phyloP scores from a whole-genome alignment of 2,113 vertebrate genomes.

The Xyliphius kryptos region DNA sequence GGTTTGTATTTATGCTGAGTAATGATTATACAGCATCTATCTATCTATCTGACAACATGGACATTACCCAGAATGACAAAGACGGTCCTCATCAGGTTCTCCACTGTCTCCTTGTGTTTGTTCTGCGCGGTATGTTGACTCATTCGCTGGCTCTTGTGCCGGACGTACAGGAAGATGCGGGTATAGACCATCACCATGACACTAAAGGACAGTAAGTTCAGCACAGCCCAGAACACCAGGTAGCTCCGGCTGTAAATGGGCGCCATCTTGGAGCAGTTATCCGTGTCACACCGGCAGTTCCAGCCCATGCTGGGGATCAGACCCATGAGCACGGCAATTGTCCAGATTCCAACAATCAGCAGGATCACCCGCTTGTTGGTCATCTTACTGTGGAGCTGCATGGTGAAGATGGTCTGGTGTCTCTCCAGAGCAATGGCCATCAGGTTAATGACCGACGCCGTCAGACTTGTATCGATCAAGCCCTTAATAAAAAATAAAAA shows the following conservation, averaged over 20 bases:
- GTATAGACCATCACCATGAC: slow-evolving; percentile 89
- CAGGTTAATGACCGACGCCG: slow-evolving; percentile 86
- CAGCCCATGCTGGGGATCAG: slow-evolving; percentile 88
- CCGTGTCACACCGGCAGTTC: slow-evolving; percentile 85
- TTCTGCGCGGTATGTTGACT: slow-evolving; percentile 78
- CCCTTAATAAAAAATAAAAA: too few species aligned
- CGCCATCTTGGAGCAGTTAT: slow-evolving; percentile 81
- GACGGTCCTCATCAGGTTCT: slow-evolving; percentile 95
- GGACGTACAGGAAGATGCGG: slow-evolving; percentile 87
- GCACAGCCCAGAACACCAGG: slow-evolving; percentile 87
- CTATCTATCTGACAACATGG: too few species aligned
- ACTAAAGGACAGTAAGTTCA: slow-evolving; percentile 84
- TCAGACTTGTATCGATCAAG: slow-evolving; percentile 88
- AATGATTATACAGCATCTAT: too few species aligned
- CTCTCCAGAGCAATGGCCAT: slow-evolving; percentile 89
- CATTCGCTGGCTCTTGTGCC: slow-evolving; percentile 83
- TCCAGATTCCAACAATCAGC: slow-evolving; percentile 83
- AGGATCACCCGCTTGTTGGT: slow-evolving; percentile 81
- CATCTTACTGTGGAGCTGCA: slow-evolving; percentile 91
- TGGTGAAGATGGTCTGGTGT: slow-evolving; percentile 88
- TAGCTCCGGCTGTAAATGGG: slow-evolving; percentile 91
- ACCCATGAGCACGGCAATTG: slow-evolving; percentile 85
- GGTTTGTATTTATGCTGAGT: too few species aligned
- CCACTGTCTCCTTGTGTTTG: slow-evolving; percentile 74
- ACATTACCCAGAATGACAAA: slow-evolving; percentile 92